These are phyloP conservation scores for Zygaena filipendulae DNA, from an alignment of 2,888 invertebrate genomes.

Conservation along the genomic window DNA sequence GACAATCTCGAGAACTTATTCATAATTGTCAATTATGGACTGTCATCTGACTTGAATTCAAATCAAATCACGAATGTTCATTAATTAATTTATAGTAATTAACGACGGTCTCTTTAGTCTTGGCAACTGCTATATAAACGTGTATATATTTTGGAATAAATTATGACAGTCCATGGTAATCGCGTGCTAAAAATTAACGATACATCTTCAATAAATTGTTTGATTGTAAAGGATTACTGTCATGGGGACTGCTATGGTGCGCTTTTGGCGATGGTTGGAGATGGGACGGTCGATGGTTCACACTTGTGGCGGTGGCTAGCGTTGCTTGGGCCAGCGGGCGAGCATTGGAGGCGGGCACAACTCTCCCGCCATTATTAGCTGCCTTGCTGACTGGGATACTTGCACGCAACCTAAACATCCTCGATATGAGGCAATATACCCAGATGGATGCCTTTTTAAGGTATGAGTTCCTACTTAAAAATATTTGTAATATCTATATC, in stretches of 20 bases:
- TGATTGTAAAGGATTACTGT: slow-evolving; percentile 34
- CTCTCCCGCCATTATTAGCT: slow-evolving; percentile 43
- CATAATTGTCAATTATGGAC: too few species aligned
- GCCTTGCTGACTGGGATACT: slow-evolving; percentile 45
- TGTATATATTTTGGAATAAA: too few species aligned
- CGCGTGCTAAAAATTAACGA: too few species aligned
- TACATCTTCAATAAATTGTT: too few species aligned
- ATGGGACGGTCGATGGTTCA: slow-evolving; percentile 44
- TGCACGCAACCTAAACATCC: slow-evolving; percentile 38
- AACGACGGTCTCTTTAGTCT: too few species aligned
- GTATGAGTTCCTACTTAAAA: slow-evolving; percentile 20
- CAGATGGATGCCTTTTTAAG: slow-evolving; percentile 45
- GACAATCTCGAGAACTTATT: too few species aligned
- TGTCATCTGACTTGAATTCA: too few species aligned
- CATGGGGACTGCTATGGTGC: slow-evolving; percentile 44
- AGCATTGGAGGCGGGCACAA: slow-evolving; percentile 31
- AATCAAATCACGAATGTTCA: too few species aligned
- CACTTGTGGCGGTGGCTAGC: slow-evolving; percentile 28
- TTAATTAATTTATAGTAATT: too few species aligned
- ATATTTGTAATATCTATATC: not conserved
- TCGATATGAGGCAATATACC: slow-evolving; percentile 44
- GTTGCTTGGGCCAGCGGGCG: slow-evolving; percentile 43
- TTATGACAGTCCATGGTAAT: too few species aligned
- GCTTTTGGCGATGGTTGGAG: slow-evolving; percentile 41
- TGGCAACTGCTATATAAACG: too few species aligned